Evolutionary conservation across 2,888 invertebrate genomes (phyloP), one percentile per base, ranked within the genome.

Genomic region (Dasysyrphus tricinctus): DNA sequence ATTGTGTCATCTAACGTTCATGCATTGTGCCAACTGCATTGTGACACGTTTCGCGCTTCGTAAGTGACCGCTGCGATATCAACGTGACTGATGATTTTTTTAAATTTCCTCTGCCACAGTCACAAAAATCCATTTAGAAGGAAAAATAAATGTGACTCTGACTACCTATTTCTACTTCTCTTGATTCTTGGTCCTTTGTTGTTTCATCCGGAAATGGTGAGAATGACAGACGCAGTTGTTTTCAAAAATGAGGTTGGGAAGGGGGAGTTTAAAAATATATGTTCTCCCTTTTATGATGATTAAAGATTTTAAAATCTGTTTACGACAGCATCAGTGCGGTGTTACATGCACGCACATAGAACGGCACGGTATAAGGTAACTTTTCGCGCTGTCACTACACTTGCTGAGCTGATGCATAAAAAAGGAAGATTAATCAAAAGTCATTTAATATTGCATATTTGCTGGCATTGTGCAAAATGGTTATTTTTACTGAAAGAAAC

Each of bases 221-320:
- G 19, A 24, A 54, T 63, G 56, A 32, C 24, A 34, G 57, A 56
- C 37, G 19, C 4, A n/a, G 44, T 47, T 47, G 67, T 14, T 67
- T 6, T n/a, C 12, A 61, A 54, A 32, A 14, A 7, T 0, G 3
- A 4, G 1, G 56, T 2, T 19, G 14, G 7, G 34, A 5, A 16
- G 29, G 29, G 51, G 16, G 14, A 47, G 19, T 14, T 39, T 16
- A 61, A 79, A 74, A 63, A 61, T 32, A 16, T 51, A 29, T 34
- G 47, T 29, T 54, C 54, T 57, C 24, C 19, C 67, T 72, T 87
- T 87, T 87, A 80, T 83, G 75, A 83, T 87, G 87, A 87, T 87
- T 83, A 87, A 83, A 76, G 79, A 69, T 76, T 79, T 87, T 69
- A 56, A 87, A 87, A 80, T 87, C 83, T 83, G 83, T 83, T 83